Conservation (phyloP, 2,888 invertebrate genomes). For the Fragum whitleyi region DNA sequence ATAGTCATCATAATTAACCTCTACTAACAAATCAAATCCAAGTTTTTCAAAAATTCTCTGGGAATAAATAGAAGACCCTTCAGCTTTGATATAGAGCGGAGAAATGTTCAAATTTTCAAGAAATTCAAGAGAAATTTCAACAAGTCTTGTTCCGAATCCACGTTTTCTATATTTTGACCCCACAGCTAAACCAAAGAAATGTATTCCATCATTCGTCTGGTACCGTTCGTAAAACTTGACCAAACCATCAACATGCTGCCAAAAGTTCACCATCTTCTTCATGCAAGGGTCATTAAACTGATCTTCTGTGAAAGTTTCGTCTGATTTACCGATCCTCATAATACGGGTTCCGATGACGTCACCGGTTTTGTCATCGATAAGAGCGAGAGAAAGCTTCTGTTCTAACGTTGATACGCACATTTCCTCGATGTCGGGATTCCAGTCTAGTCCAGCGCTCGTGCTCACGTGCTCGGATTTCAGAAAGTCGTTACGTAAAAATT, state of each 20-base stretch:
- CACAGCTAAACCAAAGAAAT: conserved; percentile 41
- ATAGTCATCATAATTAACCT: conserved; percentile 42
- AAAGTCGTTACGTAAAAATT: conserved; percentile 18
- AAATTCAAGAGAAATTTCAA: conserved; percentile 30
- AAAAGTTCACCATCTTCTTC: conserved; percentile 23
- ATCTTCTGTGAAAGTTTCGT: conserved; percentile 3
- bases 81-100: conserved; percentile 36
- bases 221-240: conserved; percentile 33
- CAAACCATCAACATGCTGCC: background rate
- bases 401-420: conserved; percentile 6
- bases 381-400: conserved; percentile 34
- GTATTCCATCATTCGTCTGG: conserved; percentile 32
- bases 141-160: conserved; percentile 35
- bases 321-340: background rate
- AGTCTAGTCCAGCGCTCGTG: conserved; percentile 13
- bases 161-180: conserved; percentile 29
- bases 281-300: conserved; percentile 12
- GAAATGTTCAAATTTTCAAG: conserved; percentile 9
- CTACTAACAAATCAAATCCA: conserved; percentile 35
- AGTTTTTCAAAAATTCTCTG: conserved; percentile 41
- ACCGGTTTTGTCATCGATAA: conserved; percentile 29
- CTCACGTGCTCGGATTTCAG: conserved; percentile 28
- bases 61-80: conserved; percentile 34
- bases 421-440: background rate
- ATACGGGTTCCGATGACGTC: conserved; percentile 40